A percentile compares a stretch with the other conserved stretches of the same genome.
phyloP scores from a whole-genome alignment of 2,797 vertebrate species.

The Clarias platycephalus region DNA sequence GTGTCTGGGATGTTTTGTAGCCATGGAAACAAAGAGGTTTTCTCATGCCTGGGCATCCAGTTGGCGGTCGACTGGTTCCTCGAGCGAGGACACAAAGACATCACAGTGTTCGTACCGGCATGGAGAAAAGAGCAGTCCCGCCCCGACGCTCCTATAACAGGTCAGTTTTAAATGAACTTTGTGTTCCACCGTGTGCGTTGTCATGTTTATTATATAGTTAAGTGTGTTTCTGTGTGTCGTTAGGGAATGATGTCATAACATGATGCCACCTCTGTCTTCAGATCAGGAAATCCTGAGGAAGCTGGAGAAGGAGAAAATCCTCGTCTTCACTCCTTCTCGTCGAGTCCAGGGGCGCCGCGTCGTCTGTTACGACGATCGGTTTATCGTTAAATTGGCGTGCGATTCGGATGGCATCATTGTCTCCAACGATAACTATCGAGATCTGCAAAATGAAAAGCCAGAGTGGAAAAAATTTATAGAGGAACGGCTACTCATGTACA shows the following conservation, averaged over 20 bases:
- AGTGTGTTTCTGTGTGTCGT: not conserved
- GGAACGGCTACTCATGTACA: slow-evolving; percentile 97
- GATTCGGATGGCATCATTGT: slow-evolving; percentile 99
- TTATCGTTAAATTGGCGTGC: slow-evolving; percentile 97
- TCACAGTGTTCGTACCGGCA: slow-evolving; percentile 97
- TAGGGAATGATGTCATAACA: not conserved
- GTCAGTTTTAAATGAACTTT: not conserved
- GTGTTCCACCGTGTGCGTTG: not conserved
- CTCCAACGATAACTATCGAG: slow-evolving; percentile 98
- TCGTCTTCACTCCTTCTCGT: slow-evolving; percentile 96
- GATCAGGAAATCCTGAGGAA: slow-evolving; percentile 97
- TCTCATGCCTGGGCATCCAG: slow-evolving; percentile 97
- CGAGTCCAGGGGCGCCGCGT: slow-evolving; percentile 96
- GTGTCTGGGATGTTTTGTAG: slow-evolving; percentile 71
- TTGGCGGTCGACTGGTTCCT: slow-evolving; percentile 97
- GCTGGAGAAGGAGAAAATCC: slow-evolving; percentile 97
- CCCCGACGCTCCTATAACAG: slow-evolving; percentile 78
- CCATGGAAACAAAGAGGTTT: slow-evolving; percentile 99
- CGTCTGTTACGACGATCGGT: slow-evolving; percentile 98
- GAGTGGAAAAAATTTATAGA: slow-evolving; percentile 99
- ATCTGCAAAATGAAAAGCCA: slow-evolving; percentile 97
- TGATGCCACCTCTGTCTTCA: slow-evolving; percentile 64
- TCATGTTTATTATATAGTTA: not conserved
- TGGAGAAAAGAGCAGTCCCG: slow-evolving; percentile 99
- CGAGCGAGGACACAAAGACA: slow-evolving; percentile 97